These are phyloP conservation scores for Diachasma alloeum DNA, from an alignment of 1,140 invertebrate species.

Conservation along the genomic window DNA sequence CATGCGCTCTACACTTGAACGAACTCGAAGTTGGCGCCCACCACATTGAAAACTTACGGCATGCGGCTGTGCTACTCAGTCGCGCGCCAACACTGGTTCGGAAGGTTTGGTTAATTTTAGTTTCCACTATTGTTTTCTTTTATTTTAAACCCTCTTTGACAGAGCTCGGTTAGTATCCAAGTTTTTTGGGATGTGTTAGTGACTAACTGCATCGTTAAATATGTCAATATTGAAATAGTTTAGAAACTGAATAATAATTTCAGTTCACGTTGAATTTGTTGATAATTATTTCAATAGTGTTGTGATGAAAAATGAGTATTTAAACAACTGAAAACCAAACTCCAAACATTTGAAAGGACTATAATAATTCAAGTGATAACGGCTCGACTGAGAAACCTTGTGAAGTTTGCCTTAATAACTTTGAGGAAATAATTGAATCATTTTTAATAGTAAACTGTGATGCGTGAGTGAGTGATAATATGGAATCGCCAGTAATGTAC, in stretches of 20 bases:
- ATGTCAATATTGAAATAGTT: neutral
- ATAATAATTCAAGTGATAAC: neutral
- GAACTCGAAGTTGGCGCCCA: constrained; percentile 43
- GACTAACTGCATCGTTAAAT: neutral
- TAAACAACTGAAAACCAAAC: neutral
- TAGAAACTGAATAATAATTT: no score
- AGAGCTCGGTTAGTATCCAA: neutral
- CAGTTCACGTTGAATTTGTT: neutral
- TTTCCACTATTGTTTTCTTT: neutral
- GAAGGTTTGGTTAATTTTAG: constrained; percentile 31
- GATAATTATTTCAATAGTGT: neutral
- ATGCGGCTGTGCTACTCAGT: constrained; percentile 57
- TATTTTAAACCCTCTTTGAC: neutral
- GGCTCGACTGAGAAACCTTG: neutral
- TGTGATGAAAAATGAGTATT: neutral
- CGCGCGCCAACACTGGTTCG: constrained; percentile 58
- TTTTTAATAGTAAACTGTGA: constrained; percentile 42
- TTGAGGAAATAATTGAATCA: neutral
- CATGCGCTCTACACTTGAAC: constrained; percentile 35
- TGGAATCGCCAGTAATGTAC: constrained; percentile 64
- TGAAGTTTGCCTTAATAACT: neutral
- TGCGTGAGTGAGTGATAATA: constrained; percentile 54
- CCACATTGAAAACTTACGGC: constrained; percentile 64
- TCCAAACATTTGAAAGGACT: neutral
- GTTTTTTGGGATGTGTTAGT: neutral